Evolutionary conservation across 2,888 invertebrate genomes (phyloP).

Genomic region (Hirtodrosophila histrioides): DNA sequence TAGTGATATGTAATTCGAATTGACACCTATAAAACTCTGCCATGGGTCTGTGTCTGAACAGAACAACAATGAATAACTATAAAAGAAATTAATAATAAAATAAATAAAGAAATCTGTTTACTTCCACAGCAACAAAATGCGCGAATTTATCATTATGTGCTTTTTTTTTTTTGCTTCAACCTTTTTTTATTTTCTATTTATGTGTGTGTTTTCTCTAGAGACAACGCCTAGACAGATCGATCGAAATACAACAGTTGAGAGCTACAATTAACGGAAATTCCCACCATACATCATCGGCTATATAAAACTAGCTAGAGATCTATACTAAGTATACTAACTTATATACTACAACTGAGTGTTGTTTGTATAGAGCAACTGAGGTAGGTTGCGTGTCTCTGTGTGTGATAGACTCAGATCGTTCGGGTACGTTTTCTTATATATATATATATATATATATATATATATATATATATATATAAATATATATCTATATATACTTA

Average conservation of each 20-base stretch:
- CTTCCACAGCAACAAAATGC: conserved; percentile 67
- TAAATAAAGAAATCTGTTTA: conserved; percentile 79
- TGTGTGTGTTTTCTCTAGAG: conserved; percentile 10
- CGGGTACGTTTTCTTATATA: conserved; percentile 30
- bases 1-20: conserved; percentile 72
- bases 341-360: conserved; percentile 12
- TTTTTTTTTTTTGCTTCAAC: not conserved
- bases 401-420: conserved; percentile 39
- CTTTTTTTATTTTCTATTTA: conserved; percentile 9
- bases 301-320: conserved; percentile 51
- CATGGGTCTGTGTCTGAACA: conserved; percentile 63
- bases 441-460: conserved; percentile 1
- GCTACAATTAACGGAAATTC: conserved; percentile 70
- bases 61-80: conserved; percentile 38
- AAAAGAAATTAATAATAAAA: conserved; percentile 64
- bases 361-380: conserved; percentile 21
- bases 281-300: conserved; percentile 71
- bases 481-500: not conserved
- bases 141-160: conserved; percentile 4
- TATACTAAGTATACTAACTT: conserved; percentile 30
- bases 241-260: conserved; percentile 37
- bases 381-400: conserved; percentile 10
- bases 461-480: not conserved
- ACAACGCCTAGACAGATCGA: conserved; percentile 34
- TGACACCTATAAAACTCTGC: conserved; percentile 62